Percentiles rank a stretch among this genome's conserved stretches.
Evolutionary conservation across 1,140 invertebrate species (phyloP).

Genomic region (Nilaparvata lugens): DNA sequence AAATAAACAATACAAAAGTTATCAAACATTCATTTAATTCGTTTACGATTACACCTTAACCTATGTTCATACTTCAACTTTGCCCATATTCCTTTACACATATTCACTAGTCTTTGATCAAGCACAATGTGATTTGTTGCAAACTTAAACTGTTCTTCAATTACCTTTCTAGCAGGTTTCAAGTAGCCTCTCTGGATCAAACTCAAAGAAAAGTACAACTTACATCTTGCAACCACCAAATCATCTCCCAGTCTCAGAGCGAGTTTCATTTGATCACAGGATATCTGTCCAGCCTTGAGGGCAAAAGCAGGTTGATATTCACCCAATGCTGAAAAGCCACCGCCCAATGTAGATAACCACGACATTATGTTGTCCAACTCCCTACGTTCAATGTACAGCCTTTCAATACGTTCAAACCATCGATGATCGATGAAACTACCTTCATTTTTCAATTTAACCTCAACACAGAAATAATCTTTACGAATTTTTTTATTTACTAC

Average conservation of each 20-base stretch:
- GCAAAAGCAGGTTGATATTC: conserved; percentile 48
- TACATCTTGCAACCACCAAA: conserved; percentile 62
- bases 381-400: conserved; percentile 43
- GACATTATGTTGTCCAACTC: conserved; percentile 80
- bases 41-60: too few relatives aligned
- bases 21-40: conserved; percentile 46
- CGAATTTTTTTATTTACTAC: too few relatives aligned
- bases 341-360: conserved; percentile 92
- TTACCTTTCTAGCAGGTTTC: conserved; percentile 50
- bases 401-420: conserved; percentile 17
- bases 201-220: conserved; percentile 77
- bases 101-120: conserved; percentile 55
- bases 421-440: conserved; percentile 6
- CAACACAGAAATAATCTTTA: neutral
- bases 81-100: conserved; percentile 79
- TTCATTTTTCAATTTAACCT: neutral
- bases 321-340: conserved; percentile 86
- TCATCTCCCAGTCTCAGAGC: conserved; percentile 74
- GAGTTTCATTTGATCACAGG: conserved; percentile 66
- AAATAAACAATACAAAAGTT: too few relatives aligned
- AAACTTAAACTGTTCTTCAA: conserved; percentile 51
- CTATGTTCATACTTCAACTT: conserved; percentile 53
- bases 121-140: conserved; percentile 36
- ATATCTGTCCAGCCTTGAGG: conserved; percentile 76
- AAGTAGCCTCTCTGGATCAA: conserved; percentile 69